Evolutionary conservation across 1,140 invertebrate species (phyloP).

Genomic region (Stegodyphus mimosarum): DNA sequence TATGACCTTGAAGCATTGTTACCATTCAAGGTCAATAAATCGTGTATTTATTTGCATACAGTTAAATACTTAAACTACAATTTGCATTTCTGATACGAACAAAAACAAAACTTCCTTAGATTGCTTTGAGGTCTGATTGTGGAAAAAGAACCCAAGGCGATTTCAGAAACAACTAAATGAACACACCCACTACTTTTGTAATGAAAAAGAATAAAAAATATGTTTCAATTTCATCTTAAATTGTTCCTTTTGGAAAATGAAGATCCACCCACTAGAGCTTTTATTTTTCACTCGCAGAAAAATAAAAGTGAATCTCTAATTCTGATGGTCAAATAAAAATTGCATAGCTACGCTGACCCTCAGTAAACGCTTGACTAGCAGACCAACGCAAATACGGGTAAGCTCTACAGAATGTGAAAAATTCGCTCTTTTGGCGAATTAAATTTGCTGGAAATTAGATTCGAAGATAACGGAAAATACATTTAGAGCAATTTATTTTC

Average conservation of each 20-base stretch:
- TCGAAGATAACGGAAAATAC: too few species aligned
- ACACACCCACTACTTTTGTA: too few species aligned
- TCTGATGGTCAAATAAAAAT: slow-evolving; percentile 8
- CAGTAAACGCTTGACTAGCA: slow-evolving; percentile 9
- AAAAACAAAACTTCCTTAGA: neutral
- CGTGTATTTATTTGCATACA: slow-evolving; percentile 28
- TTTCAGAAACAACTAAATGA: too few species aligned
- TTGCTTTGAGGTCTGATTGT: neutral
- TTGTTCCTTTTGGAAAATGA: neutral
- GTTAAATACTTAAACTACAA: slow-evolving; percentile 6
- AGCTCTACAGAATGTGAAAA: neutral
- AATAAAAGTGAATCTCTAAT: slow-evolving; percentile 1
- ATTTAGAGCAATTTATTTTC: too few species aligned
- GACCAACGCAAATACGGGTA: neutral
- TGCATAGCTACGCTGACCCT: slow-evolving; percentile 36
- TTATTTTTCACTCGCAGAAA: neutral
- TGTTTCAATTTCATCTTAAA: neutral
- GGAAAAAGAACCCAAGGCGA: too few species aligned
- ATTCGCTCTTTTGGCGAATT: neutral
- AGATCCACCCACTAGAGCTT: neutral
- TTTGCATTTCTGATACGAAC: slow-evolving; percentile 13
- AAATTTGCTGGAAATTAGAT: too few species aligned
- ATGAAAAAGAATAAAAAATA: neutral
- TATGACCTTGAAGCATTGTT: neutral
- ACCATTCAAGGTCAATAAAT: slow-evolving; percentile 20